Evolutionary conservation across 2,113 vertebrate genomes (phyloP).

Genomic region (Labrus mixtus): DNA sequence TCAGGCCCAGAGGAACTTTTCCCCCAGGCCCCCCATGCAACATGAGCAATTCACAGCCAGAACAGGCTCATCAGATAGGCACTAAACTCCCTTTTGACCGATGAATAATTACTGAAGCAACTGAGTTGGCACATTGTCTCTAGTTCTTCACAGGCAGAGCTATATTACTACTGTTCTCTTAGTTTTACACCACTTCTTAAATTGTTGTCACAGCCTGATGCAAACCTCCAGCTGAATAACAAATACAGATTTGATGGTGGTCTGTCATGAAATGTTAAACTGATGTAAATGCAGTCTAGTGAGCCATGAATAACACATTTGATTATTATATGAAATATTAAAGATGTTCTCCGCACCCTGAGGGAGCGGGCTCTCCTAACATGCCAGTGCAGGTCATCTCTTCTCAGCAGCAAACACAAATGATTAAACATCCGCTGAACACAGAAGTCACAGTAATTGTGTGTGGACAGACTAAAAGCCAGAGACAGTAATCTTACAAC

Average conservation of each 20-base stretch:
- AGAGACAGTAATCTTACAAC: not conserved
- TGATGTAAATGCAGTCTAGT: conserved; percentile 54
- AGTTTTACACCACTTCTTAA: conserved; percentile 49
- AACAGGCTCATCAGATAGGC: conserved; percentile 53
- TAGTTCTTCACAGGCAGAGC: conserved; percentile 47
- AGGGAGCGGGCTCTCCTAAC: conserved; percentile 33
- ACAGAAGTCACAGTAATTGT: conserved; percentile 16
- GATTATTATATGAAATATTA: conserved; percentile 73
- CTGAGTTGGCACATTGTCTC: conserved; percentile 36
- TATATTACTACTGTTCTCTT: conserved; percentile 47
- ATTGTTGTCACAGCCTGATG: conserved; percentile 49
- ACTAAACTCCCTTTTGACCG: conserved; percentile 57
- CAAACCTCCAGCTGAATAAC: conserved; percentile 50
- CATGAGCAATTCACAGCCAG: conserved; percentile 43
- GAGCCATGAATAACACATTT: conserved; percentile 65
- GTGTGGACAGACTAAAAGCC: conserved; percentile 9
- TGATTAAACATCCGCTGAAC: conserved; percentile 48
- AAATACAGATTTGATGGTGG: conserved; percentile 53
- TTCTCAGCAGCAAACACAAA: conserved; percentile 54
- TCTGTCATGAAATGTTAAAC: conserved; percentile 64
- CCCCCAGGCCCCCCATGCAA: conserved; percentile 47
- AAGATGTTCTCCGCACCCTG: conserved; percentile 32
- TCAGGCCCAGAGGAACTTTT: conserved; percentile 62
- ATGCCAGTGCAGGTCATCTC: conserved; percentile 51
- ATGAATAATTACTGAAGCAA: conserved; percentile 72